These are phyloP conservation scores for Acrocyrtus sp. DNA, from an alignment of 2,888 invertebrate genomes.

Conservation along the genomic window DNA sequence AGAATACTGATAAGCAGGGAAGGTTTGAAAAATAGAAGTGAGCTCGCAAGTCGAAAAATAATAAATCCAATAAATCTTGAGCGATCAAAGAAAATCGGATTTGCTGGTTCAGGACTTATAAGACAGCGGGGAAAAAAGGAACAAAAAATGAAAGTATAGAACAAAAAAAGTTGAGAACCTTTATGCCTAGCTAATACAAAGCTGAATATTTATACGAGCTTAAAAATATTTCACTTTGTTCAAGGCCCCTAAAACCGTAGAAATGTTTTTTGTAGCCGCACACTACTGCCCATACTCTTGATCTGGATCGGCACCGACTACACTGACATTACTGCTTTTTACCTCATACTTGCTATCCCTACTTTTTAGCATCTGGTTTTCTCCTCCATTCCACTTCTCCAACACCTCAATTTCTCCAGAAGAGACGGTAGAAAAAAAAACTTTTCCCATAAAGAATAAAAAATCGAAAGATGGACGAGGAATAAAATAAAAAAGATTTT, in stretches of 20 bases:
- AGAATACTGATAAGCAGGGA: constrained; percentile 40
- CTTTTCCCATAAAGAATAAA: constrained; percentile 46
- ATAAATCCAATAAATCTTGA: constrained; percentile 47
- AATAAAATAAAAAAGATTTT: constrained; percentile 18
- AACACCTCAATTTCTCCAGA: background rate
- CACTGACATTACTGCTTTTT: too few species aligned
- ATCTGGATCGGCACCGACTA: too few species aligned
- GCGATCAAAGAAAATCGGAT: constrained; percentile 47
- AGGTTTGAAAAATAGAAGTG: constrained; percentile 7
- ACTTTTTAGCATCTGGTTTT: constrained; percentile 16
- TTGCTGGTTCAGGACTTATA: constrained; percentile 44
- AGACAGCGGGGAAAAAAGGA: background rate
- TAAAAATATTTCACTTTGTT: too few species aligned
- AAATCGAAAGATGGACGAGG: constrained; percentile 10
- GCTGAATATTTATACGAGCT: too few species aligned
- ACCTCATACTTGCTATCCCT: too few species aligned
- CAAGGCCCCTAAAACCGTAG: too few species aligned
- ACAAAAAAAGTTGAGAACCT: background rate
- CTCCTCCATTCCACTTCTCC: background rate
- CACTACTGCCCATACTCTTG: too few species aligned
- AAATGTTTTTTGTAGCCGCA: too few species aligned
- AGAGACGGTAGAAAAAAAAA: constrained; percentile 2
- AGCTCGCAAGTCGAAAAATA: constrained; percentile 36
- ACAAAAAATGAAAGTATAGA: background rate
- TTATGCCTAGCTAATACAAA: too few species aligned